Evolutionary conservation across 2,888 invertebrate species (phyloP).

Genomic region (Aricia artaxerxes): DNA sequence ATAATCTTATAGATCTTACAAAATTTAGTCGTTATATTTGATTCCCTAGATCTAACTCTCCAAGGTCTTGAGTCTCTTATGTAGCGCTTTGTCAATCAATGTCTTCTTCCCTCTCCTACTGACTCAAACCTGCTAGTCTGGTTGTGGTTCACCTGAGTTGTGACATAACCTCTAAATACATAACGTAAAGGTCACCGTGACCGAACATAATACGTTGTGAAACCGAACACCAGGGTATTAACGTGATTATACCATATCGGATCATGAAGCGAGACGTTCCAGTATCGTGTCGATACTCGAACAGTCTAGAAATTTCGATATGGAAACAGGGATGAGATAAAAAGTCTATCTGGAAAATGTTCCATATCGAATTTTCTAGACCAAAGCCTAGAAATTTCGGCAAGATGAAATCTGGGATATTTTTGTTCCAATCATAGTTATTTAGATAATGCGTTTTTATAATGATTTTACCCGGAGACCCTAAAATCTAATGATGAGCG

Average conservation of each 20-base stretch:
- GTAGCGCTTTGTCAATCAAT: neutral
- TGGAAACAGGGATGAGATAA: neutral
- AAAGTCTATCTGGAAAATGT: too few relatives aligned
- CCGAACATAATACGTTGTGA: constrained; percentile 20
- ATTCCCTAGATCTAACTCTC: neutral
- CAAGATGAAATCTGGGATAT: too few relatives aligned
- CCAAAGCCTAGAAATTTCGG: too few relatives aligned
- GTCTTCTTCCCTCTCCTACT: neutral
- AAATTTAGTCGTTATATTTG: too few relatives aligned
- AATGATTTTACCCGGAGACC: too few relatives aligned
- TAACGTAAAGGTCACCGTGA: constrained; percentile 23
- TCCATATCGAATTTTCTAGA: too few relatives aligned
- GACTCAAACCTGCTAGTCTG: neutral
- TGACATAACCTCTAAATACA: constrained; percentile 27
- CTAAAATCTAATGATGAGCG: too few relatives aligned
- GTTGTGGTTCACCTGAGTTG: neutral
- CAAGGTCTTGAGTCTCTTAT: neutral
- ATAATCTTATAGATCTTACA: neutral
- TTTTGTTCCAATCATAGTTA: too few relatives aligned
- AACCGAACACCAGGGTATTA: constrained; percentile 4
- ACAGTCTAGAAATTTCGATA: neutral
- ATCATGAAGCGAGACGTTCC: constrained; percentile 9
- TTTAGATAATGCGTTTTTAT: too few relatives aligned
- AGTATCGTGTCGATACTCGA: neutral
- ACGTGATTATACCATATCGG: constrained; percentile 7